phyloP scores from a whole-genome alignment of 2,113 vertebrate genomes.

The Chascanopsetta lugubris region DNA sequence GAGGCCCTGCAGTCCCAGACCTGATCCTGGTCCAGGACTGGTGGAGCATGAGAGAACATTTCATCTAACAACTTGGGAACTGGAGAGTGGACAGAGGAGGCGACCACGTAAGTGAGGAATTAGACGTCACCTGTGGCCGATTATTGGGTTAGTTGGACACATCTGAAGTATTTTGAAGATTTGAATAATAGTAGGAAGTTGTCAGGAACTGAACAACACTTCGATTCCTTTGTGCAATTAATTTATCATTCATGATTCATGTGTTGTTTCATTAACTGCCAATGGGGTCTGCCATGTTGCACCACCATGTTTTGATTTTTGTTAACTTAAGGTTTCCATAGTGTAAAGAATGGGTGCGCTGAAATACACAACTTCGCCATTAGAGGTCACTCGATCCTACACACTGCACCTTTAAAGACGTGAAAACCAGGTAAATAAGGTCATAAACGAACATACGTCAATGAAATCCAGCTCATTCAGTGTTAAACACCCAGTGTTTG shows the following conservation, averaged over 20 bases:
- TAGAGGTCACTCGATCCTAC: too few relatives aligned
- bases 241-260: background rate
- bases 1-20: slow-evolving; percentile 2
- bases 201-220: background rate
- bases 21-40: slow-evolving; percentile 37
- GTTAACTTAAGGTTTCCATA: too few relatives aligned
- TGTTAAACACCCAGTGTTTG: background rate
- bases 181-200: background rate
- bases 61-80: slow-evolving; percentile 41
- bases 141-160: background rate
- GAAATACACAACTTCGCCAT: too few relatives aligned
- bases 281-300: too few relatives aligned
- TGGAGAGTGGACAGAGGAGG: slow-evolving; percentile 48
- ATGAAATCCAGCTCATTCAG: background rate
- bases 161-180: background rate
- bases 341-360: slow-evolving; percentile 1
- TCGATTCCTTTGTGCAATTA: background rate
- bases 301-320: too few relatives aligned
- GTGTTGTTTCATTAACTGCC: too few relatives aligned
- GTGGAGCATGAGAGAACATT: slow-evolving; percentile 59
- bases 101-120: slow-evolving; percentile 61
- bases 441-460: background rate
- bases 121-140: background rate
- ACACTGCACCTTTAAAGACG: slow-evolving; percentile 12
- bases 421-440: background rate